A percentile compares a stretch with the other conserved stretches of the same genome.
phyloP scores from a whole-genome alignment of 2,113 vertebrate genomes.

The Zeus faber region DNA sequence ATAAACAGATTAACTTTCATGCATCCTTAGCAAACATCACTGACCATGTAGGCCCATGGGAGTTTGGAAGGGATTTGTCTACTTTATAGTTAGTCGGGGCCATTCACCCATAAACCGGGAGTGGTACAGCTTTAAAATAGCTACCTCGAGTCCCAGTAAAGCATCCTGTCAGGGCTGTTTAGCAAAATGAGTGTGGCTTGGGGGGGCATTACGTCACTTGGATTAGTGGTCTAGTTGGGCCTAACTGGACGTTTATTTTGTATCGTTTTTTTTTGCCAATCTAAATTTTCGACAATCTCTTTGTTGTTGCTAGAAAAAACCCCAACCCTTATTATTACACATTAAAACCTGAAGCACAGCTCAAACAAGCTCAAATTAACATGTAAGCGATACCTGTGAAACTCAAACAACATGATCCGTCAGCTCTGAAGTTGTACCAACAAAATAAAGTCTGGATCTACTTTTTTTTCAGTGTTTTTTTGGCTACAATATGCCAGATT shows the following conservation, averaged over 20 bases:
- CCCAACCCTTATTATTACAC: too few species aligned
- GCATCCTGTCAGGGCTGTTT: too few species aligned
- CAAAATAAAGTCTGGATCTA: background rate
- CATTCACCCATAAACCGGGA: background rate
- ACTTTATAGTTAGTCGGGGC: background rate
- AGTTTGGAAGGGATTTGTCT: conserved; percentile 2
- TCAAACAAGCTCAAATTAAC: background rate
- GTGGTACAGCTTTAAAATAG: background rate
- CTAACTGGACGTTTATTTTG: background rate
- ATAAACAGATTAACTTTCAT: background rate
- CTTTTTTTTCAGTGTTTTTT: background rate
- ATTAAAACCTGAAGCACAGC: too few species aligned
- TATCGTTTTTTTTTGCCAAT: background rate
- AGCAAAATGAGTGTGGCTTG: background rate
- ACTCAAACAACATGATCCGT: background rate
- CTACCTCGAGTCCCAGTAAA: background rate
- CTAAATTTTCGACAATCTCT: background rate
- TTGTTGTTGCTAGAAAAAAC: background rate
- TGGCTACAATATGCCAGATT: too few species aligned
- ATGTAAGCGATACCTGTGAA: background rate
- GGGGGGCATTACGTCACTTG: background rate
- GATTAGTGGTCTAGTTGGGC: background rate
- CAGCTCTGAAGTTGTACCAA: too few species aligned
- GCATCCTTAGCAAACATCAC: background rate
- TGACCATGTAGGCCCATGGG: background rate